Evolutionary conservation across 2,113 vertebrate species (phyloP), one percentile per base, ranked within the genome.

Genomic region (Manacus vitellinus): DNA sequence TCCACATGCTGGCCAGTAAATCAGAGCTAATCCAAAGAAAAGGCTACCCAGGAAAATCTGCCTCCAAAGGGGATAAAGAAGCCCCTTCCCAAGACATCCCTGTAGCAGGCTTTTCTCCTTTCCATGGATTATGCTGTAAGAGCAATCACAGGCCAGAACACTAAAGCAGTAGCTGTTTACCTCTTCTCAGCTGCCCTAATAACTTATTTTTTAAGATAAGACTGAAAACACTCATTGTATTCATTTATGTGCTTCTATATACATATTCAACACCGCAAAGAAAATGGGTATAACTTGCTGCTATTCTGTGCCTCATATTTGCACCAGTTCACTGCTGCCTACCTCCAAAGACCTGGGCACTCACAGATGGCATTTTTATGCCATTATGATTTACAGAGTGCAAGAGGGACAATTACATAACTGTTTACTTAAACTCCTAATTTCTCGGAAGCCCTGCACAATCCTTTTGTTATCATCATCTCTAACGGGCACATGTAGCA

Each of bases 381-480:
- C 83, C 88, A 66, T 55, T 63, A 25, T 97, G 96, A 97, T 98
- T 97, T 97, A 96, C 83, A 92, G 95, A 52, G 71, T 97, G 76
- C 39, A 71, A 88, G 93, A 8, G 65, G 91, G 89, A 97, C 91
- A 98, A 94, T 97, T 98, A 97, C 95, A 95, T 97, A 98, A 98
- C 86, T 96, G 94, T 97, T 97, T 97, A 92, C 82, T 96, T 97
- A 95, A 97, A 97, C 85, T 94, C 63, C 37, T 62, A 80, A 51
- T 75, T 97, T 97, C 88, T 96, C 2, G 3, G 90, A 97, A 98
- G 96, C 94, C 97, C 93, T 87, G 90, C 94, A 98, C 79, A 92
- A 88, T 97, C 97, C 97, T 98, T 97, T 97, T 98, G 97, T 97
- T 98, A 97, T 96, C 94, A 22, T 93, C 95, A 90, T 96, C 94